phyloP scores from a whole-genome alignment of 2,113 vertebrate species.

The Gasterosteus aculeatus region DNA sequence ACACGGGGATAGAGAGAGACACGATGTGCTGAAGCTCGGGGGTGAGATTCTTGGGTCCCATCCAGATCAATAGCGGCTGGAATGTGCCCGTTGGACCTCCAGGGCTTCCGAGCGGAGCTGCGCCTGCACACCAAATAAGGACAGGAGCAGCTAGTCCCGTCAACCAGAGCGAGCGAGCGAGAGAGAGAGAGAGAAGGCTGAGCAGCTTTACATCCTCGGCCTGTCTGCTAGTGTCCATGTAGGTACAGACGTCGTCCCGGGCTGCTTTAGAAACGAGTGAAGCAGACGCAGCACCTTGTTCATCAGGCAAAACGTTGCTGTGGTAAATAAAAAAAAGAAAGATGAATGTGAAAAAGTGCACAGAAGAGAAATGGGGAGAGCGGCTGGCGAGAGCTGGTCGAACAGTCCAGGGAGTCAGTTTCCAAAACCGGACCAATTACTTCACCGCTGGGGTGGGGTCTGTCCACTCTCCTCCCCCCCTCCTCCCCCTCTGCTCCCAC shows the following conservation, averaged over 20 bases:
- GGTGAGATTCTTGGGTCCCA: constrained; percentile 49
- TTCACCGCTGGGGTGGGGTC: constrained; percentile 71
- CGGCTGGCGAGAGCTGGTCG: constrained; percentile 1
- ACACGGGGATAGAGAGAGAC: neutral
- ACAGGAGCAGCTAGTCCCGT: constrained; percentile 61
- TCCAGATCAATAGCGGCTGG: constrained; percentile 74
- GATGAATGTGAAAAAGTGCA: neutral
- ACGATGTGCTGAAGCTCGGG: constrained; percentile 2
- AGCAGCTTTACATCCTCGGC: constrained; percentile 33
- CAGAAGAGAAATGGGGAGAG: constrained; percentile 7
- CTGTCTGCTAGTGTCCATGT: constrained; percentile 11
- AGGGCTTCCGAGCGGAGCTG: constrained; percentile 60
- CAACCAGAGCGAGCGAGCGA: constrained; percentile 46
- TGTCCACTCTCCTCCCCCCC: constrained; percentile 52
- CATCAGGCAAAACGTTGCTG: neutral
- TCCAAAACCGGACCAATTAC: constrained; percentile 70
- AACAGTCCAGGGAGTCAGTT: constrained; percentile 43
- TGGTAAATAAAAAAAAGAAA: neutral
- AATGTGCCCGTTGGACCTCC: constrained; percentile 67
- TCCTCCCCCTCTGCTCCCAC: constrained; percentile 8
- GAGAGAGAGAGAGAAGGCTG: neutral
- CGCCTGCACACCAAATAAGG: constrained; percentile 80
- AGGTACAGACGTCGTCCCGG: neutral
- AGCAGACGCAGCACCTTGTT: neutral
- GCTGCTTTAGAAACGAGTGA: neutral